phyloP scores from a whole-genome alignment of 2,888 invertebrate genomes.

The Rhingia rostrata region DNA sequence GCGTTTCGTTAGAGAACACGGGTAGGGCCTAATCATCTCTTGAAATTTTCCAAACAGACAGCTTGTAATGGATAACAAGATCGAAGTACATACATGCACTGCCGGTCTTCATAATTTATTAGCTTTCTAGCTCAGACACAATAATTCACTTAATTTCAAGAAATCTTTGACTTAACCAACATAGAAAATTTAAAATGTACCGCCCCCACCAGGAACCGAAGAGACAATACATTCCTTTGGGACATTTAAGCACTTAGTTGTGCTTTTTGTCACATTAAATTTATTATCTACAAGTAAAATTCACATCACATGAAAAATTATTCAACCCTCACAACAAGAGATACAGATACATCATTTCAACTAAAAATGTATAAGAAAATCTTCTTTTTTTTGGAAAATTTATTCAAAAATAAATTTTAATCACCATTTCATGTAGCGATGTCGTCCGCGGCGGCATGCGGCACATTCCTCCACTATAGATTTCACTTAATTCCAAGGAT shows the following conservation, averaged over 20 bases:
- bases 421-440: conserved; percentile 9
- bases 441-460: not conserved
- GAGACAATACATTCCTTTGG: not conserved
- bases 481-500: conserved; percentile 21
- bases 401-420: conserved; percentile 19
- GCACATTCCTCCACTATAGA: not conserved
- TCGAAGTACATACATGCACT: not conserved
- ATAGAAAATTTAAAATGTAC: not conserved
- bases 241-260: not conserved
- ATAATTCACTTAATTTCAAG: conserved; percentile 54
- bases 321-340: conserved; percentile 14
- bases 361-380: not conserved
- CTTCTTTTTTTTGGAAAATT: not conserved
- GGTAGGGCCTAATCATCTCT: no score
- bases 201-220: not conserved
- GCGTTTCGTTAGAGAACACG: no score
- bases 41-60: not conserved
- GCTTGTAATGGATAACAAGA: conserved; percentile 5
- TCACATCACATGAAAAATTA: conserved; percentile 47
- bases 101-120: conserved; percentile 48
- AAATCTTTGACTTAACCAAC: not conserved
- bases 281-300: conserved; percentile 48
- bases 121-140: conserved; percentile 30
- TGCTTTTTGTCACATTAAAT: not conserved
- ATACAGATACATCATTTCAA: not conserved